A percentile compares a stretch with the other conserved stretches of the same genome.
Conservation (phyloP, 2,113 vertebrate genomes). For the Dasyornis broadbenti region DNA sequence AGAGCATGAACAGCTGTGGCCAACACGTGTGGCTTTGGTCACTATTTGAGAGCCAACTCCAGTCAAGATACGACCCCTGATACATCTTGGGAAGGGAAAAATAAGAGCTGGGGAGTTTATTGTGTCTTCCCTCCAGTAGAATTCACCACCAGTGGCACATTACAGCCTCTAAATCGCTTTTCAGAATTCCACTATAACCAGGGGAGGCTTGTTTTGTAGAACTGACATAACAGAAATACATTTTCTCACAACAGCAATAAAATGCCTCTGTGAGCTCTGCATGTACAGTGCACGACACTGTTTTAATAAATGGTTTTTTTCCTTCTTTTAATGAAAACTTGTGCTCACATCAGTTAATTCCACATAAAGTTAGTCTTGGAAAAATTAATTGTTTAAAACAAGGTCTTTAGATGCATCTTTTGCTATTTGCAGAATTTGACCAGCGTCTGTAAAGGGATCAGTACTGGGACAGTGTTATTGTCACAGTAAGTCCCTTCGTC, state of each 20-base stretch:
- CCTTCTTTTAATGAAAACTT: background rate
- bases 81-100: background rate
- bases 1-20: background rate
- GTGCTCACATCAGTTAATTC: background rate
- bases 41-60: background rate
- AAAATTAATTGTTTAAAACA: background rate
- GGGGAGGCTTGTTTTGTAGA: background rate
- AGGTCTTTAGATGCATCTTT: background rate
- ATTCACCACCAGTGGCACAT: background rate
- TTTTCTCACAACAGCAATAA: background rate
- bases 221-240: background rate
- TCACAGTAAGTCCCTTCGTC: background rate
- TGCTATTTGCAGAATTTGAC: background rate
- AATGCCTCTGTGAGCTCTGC: background rate
- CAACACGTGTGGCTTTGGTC: accelerated
- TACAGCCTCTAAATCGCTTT: background rate
- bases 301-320: background rate
- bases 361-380: background rate
- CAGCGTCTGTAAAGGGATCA: background rate
- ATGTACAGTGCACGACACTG: accelerated
- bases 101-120: background rate
- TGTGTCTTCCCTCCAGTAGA: background rate
- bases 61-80: background rate
- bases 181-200: background rate
- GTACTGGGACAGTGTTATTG: background rate